Evolutionary conservation across 2,113 vertebrate species (phyloP).

Genomic region (Microcebus tavaratra): DNA sequence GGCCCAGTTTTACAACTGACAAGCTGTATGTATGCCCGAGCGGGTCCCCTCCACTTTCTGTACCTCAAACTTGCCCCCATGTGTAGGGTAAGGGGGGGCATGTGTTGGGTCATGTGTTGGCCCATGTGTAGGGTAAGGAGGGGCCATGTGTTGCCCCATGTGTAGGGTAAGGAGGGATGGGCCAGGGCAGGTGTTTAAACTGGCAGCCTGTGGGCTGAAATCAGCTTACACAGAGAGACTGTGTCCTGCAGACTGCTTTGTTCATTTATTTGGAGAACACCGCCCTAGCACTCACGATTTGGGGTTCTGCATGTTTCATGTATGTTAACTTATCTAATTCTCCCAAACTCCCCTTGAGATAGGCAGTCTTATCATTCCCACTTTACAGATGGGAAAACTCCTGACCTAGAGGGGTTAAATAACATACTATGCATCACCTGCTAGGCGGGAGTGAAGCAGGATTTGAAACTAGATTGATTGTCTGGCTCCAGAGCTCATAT

Average conservation of each 20-base stretch:
- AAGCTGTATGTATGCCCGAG: too few species aligned
- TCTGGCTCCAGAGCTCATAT: background rate
- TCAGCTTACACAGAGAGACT: background rate
- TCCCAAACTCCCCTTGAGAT: background rate
- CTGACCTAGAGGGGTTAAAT: background rate
- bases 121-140: too few species aligned
- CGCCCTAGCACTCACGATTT: background rate
- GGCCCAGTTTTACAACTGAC: background rate
- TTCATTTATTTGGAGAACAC: background rate
- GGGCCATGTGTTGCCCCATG: too few species aligned
- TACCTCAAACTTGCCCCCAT: background rate
- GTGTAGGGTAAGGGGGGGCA: background rate
- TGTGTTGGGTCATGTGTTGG: too few species aligned
- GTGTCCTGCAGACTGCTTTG: background rate
- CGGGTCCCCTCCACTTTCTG: background rate
- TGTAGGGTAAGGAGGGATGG: background rate
- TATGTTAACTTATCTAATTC: background rate
- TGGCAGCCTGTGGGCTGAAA: background rate
- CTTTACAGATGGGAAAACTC: background rate
- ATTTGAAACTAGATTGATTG: background rate
- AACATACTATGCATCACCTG: background rate
- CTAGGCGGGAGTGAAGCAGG: background rate
- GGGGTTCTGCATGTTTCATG: background rate
- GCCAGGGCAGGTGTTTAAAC: background rate
- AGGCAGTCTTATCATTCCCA: background rate